Evolutionary conservation across 2,797 vertebrate genomes (phyloP), one percentile per base, ranked within the genome.

Genomic region (Parotocinclus haroldoi): DNA sequence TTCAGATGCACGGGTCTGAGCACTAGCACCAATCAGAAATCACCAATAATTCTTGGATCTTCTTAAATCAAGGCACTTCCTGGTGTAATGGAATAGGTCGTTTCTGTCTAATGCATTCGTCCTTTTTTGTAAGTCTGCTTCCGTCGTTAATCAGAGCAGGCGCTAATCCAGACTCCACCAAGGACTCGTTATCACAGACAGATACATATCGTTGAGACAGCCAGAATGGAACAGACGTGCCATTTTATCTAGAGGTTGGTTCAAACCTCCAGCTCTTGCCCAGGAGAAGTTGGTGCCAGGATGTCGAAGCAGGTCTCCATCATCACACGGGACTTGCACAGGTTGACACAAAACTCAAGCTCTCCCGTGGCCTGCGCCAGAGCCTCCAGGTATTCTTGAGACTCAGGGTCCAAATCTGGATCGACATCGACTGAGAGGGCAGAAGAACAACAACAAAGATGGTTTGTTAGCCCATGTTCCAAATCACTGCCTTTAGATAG

Each of bases 261-360:
- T 94, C 88, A 94, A 18, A 92, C 92, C 73, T 94, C 91, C 80
- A 93, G 87, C 79, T 93, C 86, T 71, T 82, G 91, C 0, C 8
- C 73, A 60, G 78, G 65, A 5, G 82, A 46, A 0, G 74, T 69
- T 2, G 83, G 65, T 16, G 79, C 53, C 1, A 89, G 74, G 9
- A 95, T 89, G 82, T 97, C 95, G 3, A 96, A 97, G 84, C 95
- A 96, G 17, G 94, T 97, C 86, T 97, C 94, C 88, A 97, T 94
- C 95, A 96, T 96, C 82, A 98, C 85, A 0, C 84, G 92, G 5
- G 95, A 94, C 83, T 96, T 97, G 91, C 93, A 96, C 75, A 95
- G 84, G 79, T 91, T 93, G 66, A 96, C 91, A 17, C 90, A 90
- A 80, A 88, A 89, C 80, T 97, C 91, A 76, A 96, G 87, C 45